A percentile compares a stretch with the other conserved stretches of the same genome.
phyloP scores from a whole-genome alignment of 2,888 invertebrate genomes.

The Drosophila mettleri region DNA sequence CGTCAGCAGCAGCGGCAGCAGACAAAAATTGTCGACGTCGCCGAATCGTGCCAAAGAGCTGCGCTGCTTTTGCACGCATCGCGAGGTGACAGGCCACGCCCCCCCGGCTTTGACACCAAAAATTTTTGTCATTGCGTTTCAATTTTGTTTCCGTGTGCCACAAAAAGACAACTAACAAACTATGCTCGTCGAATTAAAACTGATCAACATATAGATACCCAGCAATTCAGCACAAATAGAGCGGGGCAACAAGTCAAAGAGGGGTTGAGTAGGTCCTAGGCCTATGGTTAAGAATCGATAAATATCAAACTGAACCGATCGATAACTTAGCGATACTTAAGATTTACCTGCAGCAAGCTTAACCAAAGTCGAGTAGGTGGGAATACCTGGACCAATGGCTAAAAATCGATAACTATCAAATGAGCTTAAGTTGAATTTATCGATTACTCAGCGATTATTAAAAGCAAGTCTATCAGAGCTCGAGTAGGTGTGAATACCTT shows the following conservation, averaged over 20 bases:
- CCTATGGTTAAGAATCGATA: background rate
- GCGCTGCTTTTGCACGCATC: constrained; percentile 54
- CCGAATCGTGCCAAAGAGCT: constrained; percentile 51
- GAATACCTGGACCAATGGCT: no score
- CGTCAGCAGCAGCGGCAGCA: constrained; percentile 14
- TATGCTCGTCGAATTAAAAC: background rate
- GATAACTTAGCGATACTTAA: background rate
- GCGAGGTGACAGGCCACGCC: constrained; percentile 22
- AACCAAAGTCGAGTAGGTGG: no score
- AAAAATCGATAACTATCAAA: no score
- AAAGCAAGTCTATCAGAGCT: no score
- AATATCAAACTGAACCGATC: background rate
- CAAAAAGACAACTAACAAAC: constrained; percentile 15
- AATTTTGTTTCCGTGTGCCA: constrained; percentile 65
- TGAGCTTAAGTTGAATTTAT: background rate
- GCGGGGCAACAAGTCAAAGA: no score
- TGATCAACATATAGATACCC: background rate
- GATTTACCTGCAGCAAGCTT: background rate
- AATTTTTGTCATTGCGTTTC: constrained; percentile 31
- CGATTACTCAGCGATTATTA: background rate
- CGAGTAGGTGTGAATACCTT: no score
- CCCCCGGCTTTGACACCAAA: constrained; percentile 26
- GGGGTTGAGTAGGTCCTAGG: no score
- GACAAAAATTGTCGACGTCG: constrained; percentile 37
- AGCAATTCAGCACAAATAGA: no score